Conservation (phyloP, 1,140 invertebrate genomes). For the Anagrus nilaparvatae region DNA sequence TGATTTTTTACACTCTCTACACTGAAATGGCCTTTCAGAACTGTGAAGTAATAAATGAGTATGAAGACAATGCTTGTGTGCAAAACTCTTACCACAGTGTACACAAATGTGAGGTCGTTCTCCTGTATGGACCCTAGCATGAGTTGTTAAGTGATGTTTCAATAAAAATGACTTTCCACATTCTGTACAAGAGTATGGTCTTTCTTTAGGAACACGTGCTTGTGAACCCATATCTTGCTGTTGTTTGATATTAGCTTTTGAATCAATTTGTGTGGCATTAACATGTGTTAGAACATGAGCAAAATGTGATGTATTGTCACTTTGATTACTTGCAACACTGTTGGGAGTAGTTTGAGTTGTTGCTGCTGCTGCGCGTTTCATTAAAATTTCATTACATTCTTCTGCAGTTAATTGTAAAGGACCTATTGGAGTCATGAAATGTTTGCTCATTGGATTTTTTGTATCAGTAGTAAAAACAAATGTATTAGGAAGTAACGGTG, state of each 20-base stretch:
- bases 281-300: slow-evolving; percentile 41
- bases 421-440: slow-evolving; percentile 56
- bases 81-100: slow-evolving; percentile 78
- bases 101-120: slow-evolving; percentile 73
- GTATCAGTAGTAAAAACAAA: slow-evolving; percentile 38
- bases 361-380: slow-evolving; percentile 51
- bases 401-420: slow-evolving; percentile 61
- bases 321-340: slow-evolving; percentile 35
- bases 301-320: slow-evolving; percentile 40
- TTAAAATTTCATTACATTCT: slow-evolving; percentile 66
- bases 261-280: slow-evolving; percentile 44
- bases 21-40: slow-evolving; percentile 70
- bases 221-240: slow-evolving; percentile 50
- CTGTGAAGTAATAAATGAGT: slow-evolving; percentile 72
- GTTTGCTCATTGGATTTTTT: slow-evolving; percentile 39
- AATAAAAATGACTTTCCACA: slow-evolving; percentile 74
- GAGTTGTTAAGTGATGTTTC: slow-evolving; percentile 72
- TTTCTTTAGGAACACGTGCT: slow-evolving; percentile 52
- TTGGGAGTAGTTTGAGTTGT: slow-evolving; percentile 31
- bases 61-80: slow-evolving; percentile 72
- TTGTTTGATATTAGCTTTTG: slow-evolving; percentile 44
- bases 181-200: slow-evolving; percentile 69
- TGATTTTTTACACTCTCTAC: slow-evolving; percentile 75
- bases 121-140: slow-evolving; percentile 67
- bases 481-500: slow-evolving; percentile 33